Evolutionary conservation across 2,888 invertebrate species (phyloP).

Genomic region (Noctua janthe): DNA sequence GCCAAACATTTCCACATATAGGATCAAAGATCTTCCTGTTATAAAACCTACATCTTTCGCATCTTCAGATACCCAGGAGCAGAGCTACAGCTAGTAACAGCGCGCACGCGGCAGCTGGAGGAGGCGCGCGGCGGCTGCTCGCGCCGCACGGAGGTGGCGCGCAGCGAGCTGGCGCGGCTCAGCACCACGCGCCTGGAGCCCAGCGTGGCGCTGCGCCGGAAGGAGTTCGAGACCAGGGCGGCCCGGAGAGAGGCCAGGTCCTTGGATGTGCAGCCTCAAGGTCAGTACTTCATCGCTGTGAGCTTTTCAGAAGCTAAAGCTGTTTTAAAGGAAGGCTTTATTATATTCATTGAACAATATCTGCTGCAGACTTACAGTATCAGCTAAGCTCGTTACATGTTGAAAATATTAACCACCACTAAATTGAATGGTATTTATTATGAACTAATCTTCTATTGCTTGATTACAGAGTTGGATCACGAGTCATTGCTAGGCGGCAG

Average conservation of each 20-base stretch:
- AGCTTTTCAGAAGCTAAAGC: not conserved
- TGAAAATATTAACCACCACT: too few relatives aligned
- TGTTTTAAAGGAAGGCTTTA: not conserved
- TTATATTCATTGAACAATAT: not conserved
- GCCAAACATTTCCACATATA: too few relatives aligned
- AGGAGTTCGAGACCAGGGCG: constrained; percentile 93
- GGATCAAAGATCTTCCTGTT: too few relatives aligned
- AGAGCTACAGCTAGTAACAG: constrained; percentile 93
- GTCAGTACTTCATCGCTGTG: constrained; percentile 57
- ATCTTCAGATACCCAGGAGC: constrained; percentile 83
- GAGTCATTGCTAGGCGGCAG: constrained; percentile 88
- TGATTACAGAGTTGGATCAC: constrained; percentile 86
- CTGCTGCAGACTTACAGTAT: not conserved
- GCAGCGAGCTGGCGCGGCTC: constrained; percentile 92
- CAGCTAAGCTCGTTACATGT: not conserved
- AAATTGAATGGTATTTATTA: too few relatives aligned
- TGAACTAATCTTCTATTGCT: not conserved
- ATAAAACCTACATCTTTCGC: too few relatives aligned
- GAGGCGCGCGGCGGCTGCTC: constrained; percentile 91
- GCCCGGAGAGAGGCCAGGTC: constrained; percentile 85
- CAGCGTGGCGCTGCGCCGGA: constrained; percentile 93
- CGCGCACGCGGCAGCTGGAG: constrained; percentile 94
- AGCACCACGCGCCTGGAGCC: constrained; percentile 93
- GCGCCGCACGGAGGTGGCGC: constrained; percentile 92
- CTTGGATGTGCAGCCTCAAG: constrained; percentile 87